These are phyloP conservation scores for Tinea semifulvella DNA, from an alignment of 2,888 invertebrate genomes.

Conservation along the genomic window DNA sequence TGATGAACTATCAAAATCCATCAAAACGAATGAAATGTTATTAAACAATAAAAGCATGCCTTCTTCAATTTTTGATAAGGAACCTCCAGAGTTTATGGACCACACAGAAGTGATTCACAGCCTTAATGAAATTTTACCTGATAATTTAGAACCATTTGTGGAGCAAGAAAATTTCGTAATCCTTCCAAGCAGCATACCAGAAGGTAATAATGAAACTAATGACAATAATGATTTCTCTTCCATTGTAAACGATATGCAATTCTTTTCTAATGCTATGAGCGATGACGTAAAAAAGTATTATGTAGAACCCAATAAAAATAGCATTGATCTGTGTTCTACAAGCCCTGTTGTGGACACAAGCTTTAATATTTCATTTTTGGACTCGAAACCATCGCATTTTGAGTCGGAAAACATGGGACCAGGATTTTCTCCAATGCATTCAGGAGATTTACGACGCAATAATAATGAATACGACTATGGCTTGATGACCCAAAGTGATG, in stretches of 20 bases:
- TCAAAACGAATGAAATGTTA: conserved; percentile 54
- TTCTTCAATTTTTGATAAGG: conserved; percentile 35
- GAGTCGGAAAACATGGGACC: conserved; percentile 36
- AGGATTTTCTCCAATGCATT: conserved; percentile 39
- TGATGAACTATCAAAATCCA: conserved; percentile 57
- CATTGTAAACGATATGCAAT: conserved; percentile 59
- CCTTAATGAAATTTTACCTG: conserved; percentile 49
- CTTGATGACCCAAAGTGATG: conserved; percentile 46
- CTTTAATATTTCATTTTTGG: conserved; percentile 50
- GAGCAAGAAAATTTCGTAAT: conserved; percentile 55
- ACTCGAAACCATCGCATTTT: conserved; percentile 43
- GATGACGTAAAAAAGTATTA: conserved; percentile 60
- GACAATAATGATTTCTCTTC: conserved; percentile 50
- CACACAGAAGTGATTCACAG: conserved; percentile 49
- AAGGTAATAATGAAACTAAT: conserved; percentile 36
- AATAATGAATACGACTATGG: conserved; percentile 55
- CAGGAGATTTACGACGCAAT: conserved; percentile 45
- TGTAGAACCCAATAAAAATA: conserved; percentile 44
- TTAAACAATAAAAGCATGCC: conserved; percentile 39
- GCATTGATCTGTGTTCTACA: conserved; percentile 49
- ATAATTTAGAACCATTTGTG: conserved; percentile 49
- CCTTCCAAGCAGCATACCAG: conserved; percentile 42
- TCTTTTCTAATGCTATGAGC: conserved; percentile 57
- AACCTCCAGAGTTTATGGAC: conserved; percentile 32
- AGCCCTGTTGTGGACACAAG: conserved; percentile 47